phyloP scores from a whole-genome alignment of 2,888 invertebrate species.

The Chalcosyrphus nemorum region DNA sequence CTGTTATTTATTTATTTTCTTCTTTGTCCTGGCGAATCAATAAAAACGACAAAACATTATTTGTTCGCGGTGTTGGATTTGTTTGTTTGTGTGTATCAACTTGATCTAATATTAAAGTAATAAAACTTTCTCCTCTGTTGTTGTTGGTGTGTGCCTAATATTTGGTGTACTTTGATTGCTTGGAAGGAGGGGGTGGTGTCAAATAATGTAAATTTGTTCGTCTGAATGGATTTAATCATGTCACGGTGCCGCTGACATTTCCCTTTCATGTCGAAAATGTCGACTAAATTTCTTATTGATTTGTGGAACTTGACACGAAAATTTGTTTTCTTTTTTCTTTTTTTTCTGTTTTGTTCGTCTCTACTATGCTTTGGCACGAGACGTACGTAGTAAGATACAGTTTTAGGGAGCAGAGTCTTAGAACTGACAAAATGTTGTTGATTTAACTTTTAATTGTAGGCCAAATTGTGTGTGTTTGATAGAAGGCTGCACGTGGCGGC shows the following conservation, averaged over 20 bases:
- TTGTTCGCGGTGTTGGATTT: neutral
- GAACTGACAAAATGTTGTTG: neutral
- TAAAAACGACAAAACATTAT: neutral
- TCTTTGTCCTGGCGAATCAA: neutral
- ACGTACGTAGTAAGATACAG: neutral
- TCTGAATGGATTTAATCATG: conserved; percentile 1
- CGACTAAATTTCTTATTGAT: neutral
- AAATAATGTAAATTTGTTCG: neutral
- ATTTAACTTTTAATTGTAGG: neutral
- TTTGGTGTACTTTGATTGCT: neutral
- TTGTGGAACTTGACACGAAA: neutral
- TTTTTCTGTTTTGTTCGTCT: no score
- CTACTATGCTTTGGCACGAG: neutral
- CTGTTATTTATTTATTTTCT: conserved; percentile 1
- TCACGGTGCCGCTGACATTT: neutral
- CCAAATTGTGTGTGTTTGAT: neutral
- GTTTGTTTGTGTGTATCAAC: neutral
- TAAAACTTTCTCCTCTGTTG: neutral
- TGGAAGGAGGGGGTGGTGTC: neutral
- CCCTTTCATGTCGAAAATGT: neutral
- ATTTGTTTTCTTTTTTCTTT: neutral
- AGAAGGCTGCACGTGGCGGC: neutral
- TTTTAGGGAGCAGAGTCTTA: neutral
- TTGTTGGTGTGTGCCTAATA: neutral
- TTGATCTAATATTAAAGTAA: neutral